phyloP scores from a whole-genome alignment of 2,797 vertebrate species.

The Rhinoraja longicauda region DNA sequence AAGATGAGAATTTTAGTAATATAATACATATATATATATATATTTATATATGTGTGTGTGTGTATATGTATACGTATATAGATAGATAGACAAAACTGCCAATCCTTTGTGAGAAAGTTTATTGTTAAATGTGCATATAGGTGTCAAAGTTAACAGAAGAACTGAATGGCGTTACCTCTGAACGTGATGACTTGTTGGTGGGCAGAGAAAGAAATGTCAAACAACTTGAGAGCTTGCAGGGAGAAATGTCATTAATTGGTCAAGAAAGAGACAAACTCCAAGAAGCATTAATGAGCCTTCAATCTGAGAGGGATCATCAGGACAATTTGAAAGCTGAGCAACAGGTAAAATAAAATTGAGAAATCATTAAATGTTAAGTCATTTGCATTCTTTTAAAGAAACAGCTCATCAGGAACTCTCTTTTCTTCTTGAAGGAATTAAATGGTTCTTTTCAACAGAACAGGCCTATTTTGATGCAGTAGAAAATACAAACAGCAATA shows the following conservation, averaged over 20 bases:
- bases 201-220: neutral
- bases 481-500: neutral
- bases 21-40: too few species aligned
- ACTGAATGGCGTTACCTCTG: neutral
- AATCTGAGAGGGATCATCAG: neutral
- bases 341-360: neutral
- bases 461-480: neutral
- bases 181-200: neutral
- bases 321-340: neutral
- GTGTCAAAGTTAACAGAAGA: neutral
- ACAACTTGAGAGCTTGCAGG: neutral
- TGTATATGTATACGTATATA: too few species aligned
- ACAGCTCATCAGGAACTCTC: neutral
- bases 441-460: neutral
- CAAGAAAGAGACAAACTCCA: conserved; percentile 18
- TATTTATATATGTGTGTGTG: too few species aligned
- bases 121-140: neutral
- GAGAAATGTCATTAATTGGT: neutral
- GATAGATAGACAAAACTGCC: neutral
- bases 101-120: neutral
- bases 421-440: neutral
- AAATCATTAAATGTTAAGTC: too few species aligned
- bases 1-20: too few species aligned
- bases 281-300: neutral
- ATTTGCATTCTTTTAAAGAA: neutral